Percentiles rank a stretch among this genome's conserved stretches.
phyloP scores from a whole-genome alignment of 1,140 invertebrate genomes.

The Leptinotarsa defecta region DNA sequence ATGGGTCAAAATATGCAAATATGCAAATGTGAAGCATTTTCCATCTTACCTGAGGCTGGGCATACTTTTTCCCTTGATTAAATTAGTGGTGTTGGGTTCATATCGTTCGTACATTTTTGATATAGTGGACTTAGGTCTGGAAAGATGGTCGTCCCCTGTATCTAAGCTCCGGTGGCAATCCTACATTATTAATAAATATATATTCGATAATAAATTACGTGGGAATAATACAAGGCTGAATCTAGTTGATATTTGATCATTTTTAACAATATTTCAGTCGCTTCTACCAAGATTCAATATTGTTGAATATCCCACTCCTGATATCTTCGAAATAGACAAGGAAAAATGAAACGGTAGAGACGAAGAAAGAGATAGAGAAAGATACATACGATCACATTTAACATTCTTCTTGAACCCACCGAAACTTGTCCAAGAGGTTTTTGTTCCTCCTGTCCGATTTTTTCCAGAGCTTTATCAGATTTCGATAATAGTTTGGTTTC shows the following conservation, averaged over 20 bases:
- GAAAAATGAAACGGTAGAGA: slow-evolving; percentile 9
- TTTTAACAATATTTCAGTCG: no score
- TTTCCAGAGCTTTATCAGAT: slow-evolving; percentile 88
- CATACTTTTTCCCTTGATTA: slow-evolving; percentile 94
- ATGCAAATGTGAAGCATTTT: no score
- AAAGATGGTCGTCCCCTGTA: slow-evolving; percentile 72
- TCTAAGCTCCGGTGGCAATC: slow-evolving; percentile 80
- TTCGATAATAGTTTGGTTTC: slow-evolving; percentile 89
- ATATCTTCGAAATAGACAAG: not conserved
- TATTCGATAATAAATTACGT: not conserved
- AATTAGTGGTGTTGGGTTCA: slow-evolving; percentile 62
- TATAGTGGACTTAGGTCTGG: slow-evolving; percentile 68
- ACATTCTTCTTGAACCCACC: slow-evolving; percentile 56
- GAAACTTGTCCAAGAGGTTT: slow-evolving; percentile 62
- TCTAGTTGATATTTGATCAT: no score
- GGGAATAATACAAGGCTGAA: no score
- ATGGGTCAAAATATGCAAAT: no score
- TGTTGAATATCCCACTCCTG: no score
- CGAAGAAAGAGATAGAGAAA: slow-evolving; percentile 41
- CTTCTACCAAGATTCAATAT: no score
- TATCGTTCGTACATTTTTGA: slow-evolving; percentile 63
- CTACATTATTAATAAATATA: slow-evolving; percentile 55
- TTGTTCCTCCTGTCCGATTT: slow-evolving; percentile 80
- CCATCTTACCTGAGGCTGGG: slow-evolving; percentile 82
- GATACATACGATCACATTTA: slow-evolving; percentile 51